Conservation (phyloP, 1,140 invertebrate genomes). For the Stegodyphus mimosarum region DNA sequence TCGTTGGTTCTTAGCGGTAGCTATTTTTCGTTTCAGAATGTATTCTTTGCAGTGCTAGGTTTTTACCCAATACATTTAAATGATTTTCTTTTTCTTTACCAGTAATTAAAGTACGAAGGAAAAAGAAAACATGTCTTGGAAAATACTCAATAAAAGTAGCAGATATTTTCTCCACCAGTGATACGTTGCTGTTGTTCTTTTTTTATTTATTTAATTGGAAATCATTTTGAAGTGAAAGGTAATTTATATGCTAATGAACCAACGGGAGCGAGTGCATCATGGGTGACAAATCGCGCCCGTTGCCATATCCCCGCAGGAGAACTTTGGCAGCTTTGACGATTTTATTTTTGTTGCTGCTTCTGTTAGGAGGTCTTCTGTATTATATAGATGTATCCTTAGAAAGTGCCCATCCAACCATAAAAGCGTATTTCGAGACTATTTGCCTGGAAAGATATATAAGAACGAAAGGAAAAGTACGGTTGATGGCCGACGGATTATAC, state of each 20-base stretch:
- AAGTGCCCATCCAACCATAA: not conserved
- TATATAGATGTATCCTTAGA: not conserved
- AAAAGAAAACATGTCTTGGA: too few species aligned
- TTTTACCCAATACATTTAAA: too few species aligned
- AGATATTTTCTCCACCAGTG: too few species aligned
- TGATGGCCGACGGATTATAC: too few species aligned
- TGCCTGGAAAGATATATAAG: not conserved
- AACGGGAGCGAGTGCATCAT: constrained; percentile 1
- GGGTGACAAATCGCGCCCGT: constrained; percentile 26
- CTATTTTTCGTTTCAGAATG: too few species aligned
- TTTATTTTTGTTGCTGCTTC: constrained; percentile 32
- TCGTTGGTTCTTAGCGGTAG: too few species aligned
- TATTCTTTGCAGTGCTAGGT: too few species aligned
- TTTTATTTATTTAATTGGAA: not conserved
- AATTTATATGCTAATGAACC: constrained; percentile 59
- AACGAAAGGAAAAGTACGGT: too few species aligned
- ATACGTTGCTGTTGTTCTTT: too few species aligned
- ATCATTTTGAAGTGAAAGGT: constrained; percentile 47
- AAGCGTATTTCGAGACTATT: constrained; percentile 10
- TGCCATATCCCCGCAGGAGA: constrained; percentile 15
- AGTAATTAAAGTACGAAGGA: too few species aligned
- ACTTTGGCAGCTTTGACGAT: constrained; percentile 43
- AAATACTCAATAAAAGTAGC: too few species aligned
- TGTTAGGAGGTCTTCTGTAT: not conserved
- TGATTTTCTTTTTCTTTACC: too few species aligned